phyloP scores from a whole-genome alignment of 2,888 invertebrate species.

The Polydrusus tereticollis region DNA sequence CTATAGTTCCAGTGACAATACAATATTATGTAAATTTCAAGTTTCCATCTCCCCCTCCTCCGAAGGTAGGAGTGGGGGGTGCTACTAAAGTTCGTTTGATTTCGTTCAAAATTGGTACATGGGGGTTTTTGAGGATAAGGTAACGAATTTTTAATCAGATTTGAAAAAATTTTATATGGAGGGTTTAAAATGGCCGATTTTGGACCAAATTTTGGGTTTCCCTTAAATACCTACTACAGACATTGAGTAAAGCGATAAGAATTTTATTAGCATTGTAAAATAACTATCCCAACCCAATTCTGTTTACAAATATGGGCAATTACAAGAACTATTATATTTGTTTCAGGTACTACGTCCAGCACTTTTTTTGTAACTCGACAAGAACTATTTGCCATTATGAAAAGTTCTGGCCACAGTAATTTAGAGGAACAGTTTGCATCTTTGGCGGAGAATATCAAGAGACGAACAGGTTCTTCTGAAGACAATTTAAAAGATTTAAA shows the following conservation, averaged over 20 bases:
- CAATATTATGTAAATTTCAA: constrained; percentile 5
- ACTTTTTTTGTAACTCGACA: background rate
- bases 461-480: background rate
- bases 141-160: constrained; percentile 13
- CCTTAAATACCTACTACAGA: background rate
- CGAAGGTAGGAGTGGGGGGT: background rate
- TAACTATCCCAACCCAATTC: background rate
- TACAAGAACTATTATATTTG: background rate
- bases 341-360: background rate
- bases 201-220: background rate
- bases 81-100: constrained; percentile 2
- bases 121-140: constrained; percentile 20
- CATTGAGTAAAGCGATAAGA: background rate
- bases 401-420: background rate
- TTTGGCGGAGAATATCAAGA: background rate
- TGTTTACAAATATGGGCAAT: background rate
- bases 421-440: background rate
- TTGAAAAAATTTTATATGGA: constrained; percentile 13
- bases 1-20: constrained; percentile 1
- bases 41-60: background rate
- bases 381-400: background rate
- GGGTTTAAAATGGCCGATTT: constrained; percentile 8
- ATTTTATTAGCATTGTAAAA: background rate
- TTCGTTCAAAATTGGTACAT: constrained; percentile 4
- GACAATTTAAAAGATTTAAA: background rate